A percentile compares a stretch with the other conserved stretches of the same genome.
Conservation (phyloP, 2,888 invertebrate species). For the Heliconius erato region DNA sequence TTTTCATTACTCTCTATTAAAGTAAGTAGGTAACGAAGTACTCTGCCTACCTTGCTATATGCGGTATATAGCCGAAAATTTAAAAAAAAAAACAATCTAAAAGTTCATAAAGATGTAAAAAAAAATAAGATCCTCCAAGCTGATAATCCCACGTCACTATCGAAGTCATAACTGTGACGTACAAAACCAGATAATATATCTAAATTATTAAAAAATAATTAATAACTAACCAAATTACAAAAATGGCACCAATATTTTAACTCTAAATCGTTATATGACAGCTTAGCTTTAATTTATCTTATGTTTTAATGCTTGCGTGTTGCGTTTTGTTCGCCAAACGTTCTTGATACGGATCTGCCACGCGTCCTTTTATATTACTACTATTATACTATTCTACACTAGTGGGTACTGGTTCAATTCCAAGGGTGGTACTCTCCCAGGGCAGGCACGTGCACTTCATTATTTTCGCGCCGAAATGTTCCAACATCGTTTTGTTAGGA, state of each 20-base stretch:
- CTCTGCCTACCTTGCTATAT: too few species aligned
- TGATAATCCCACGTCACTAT: background rate
- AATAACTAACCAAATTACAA: conserved; percentile 4
- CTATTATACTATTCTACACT: conserved; percentile 24
- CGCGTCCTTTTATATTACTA: conserved; percentile 68
- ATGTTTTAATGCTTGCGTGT: conserved; percentile 56
- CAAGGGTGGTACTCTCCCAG: conserved; percentile 44
- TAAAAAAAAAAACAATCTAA: too few species aligned
- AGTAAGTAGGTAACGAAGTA: background rate
- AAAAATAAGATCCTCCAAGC: too few species aligned
- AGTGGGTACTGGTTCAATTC: conserved; percentile 29
- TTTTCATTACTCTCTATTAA: background rate
- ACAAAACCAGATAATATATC: background rate
- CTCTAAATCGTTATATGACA: conserved; percentile 16
- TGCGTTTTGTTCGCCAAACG: conserved; percentile 68
- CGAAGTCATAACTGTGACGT: background rate
- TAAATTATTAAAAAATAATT: background rate
- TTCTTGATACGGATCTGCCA: conserved; percentile 78
- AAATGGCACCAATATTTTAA: background rate
- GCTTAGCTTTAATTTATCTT: conserved; percentile 43
- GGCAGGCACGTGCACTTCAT: conserved; percentile 80
- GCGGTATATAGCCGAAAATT: too few species aligned
- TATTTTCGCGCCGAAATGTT: conserved; percentile 85
- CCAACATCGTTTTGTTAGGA: conserved; percentile 83
- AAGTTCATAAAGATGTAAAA: too few species aligned